Conservation (phyloP, 2,113 vertebrate species). For the Lucifuga dentata region DNA sequence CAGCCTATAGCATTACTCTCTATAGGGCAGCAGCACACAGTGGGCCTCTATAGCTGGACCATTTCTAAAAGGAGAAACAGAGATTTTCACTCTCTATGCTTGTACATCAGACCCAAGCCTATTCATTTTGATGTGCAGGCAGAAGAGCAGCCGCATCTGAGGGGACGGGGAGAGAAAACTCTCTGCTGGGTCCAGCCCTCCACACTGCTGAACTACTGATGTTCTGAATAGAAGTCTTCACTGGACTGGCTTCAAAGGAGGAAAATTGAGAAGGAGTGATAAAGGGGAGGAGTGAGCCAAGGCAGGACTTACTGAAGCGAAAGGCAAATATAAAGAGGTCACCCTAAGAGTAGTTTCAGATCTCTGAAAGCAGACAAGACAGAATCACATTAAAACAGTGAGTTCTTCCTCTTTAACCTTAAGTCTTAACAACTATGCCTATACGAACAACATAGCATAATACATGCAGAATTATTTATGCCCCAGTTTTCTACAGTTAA, state of each 20-base stretch:
- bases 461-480: constrained; percentile 57
- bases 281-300: constrained; percentile 35
- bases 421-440: constrained; percentile 33
- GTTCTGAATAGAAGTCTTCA: constrained; percentile 70
- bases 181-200: constrained; percentile 62
- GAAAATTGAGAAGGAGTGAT: constrained; percentile 50
- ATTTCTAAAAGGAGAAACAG: constrained; percentile 50
- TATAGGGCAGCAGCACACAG: constrained; percentile 40
- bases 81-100: constrained; percentile 43
- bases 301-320: constrained; percentile 35
- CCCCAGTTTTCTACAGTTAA: constrained; percentile 76
- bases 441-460: constrained; percentile 27
- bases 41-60: constrained; percentile 50
- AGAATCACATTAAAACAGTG: constrained; percentile 21
- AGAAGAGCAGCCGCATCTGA: constrained; percentile 47
- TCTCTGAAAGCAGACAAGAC: constrained; percentile 19
- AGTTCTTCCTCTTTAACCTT: constrained; percentile 33
- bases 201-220: constrained; percentile 49
- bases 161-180: constrained; percentile 47
- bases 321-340: constrained; percentile 38
- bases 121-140: constrained; percentile 72
- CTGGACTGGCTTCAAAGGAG: constrained; percentile 68
- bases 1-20: constrained; percentile 47
- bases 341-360: constrained; percentile 22
- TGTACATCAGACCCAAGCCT: constrained; percentile 56